Evolutionary conservation across 2,888 invertebrate species (phyloP), one percentile per base, ranked within the genome.

Genomic region (Myopa testacea): DNA sequence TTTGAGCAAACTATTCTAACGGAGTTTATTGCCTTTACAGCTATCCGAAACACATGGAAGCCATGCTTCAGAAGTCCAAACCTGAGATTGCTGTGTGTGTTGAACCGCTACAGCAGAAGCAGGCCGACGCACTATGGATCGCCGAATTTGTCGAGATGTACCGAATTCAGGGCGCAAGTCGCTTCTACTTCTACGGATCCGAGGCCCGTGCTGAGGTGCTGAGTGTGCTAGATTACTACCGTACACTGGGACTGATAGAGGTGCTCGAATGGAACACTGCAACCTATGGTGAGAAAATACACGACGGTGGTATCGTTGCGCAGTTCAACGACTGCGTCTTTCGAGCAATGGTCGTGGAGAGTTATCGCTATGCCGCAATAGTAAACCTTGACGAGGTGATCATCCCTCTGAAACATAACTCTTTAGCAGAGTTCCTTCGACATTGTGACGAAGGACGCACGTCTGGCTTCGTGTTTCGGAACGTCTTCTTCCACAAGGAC

Each of bases 251-350:
- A 0, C 45, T 87, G 14, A 89, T 87, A 3, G 87, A 89, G 14
- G 83, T 90, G 34, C 86, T 90, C 10, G 86, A 86, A 2, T 91
- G 91, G 91, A 86, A 89, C 80, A 82, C 89, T 50, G 78, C 85
- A 4, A 80, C 80, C 6, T 84, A 88, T 7, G 81, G 84, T 62
- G 82, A 86, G 38, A 85, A 89, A 76, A 90, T 90, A 37, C 87
- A 90, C 73, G 87, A 89, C 3, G 95, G 95, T 84, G 96, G 96
- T 0, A 92, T 95, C 80, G 96, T 97, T 87, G 96, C 96, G 0
- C 96, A 97, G 60, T 92, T 96, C 84, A 97, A 97, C 89, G 97
- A 97, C 89, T 97, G 97, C 88, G 92, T 97, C 19, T 97, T 96
- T 90, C 92, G 97, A 81, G 95, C 95, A 75, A 96, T 96, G 94